Percentiles rank a stretch among this genome's conserved stretches.
phyloP scores from a whole-genome alignment of 2,888 invertebrate genomes.

The Campopleginae sp. region DNA sequence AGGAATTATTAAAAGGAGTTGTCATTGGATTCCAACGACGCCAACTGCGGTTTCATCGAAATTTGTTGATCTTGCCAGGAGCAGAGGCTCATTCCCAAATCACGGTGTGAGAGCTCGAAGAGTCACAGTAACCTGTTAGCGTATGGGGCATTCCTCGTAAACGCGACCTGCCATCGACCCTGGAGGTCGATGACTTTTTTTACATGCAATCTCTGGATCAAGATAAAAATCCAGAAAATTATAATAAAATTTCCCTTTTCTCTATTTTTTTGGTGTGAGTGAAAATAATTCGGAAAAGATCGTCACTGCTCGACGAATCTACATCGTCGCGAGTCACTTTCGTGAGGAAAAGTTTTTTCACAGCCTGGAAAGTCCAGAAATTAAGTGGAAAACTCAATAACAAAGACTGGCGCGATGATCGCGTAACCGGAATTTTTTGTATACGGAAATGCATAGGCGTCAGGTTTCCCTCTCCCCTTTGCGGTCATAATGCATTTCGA shows the following conservation, averaged over 20 bases:
- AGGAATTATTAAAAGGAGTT: not conserved
- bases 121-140: slow-evolving; percentile 14
- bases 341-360: not conserved
- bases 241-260: not conserved
- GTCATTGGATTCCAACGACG: not conserved
- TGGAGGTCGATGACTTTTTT: slow-evolving; percentile 12
- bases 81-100: not conserved
- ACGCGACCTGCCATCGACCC: not conserved
- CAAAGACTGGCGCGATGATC: not conserved
- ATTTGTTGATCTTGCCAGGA: not conserved
- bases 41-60: not conserved
- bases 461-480: not conserved
- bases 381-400: not conserved
- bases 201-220: not conserved
- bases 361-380: not conserved
- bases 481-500: not conserved
- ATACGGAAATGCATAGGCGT: not conserved
- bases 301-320: not conserved
- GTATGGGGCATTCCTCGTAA: slow-evolving; percentile 7
- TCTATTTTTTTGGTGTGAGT: not conserved
- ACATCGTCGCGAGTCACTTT: not conserved
- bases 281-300: not conserved
- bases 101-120: not conserved
- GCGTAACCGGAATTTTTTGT: not conserved
- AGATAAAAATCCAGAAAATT: not conserved